Evolutionary conservation across 2,113 vertebrate genomes (phyloP), one percentile per base, ranked within the genome.

Genomic region (Micromys minutus): DNA sequence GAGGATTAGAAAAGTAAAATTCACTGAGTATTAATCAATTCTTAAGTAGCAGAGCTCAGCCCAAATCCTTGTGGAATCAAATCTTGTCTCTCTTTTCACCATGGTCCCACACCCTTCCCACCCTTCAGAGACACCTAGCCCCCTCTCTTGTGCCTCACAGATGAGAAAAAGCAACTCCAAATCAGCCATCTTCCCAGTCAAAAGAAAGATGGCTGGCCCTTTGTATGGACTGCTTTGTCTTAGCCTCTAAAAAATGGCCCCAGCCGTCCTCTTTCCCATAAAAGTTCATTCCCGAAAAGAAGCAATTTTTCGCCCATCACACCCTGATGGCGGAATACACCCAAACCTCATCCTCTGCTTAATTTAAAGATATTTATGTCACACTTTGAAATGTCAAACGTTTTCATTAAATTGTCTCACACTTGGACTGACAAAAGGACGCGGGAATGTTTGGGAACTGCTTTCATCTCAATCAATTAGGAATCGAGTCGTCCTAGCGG

Each of bases 401-500:
- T 91, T 97, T 95, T 95, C 97, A 96, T 96, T 97, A 98, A 97
- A 84, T 93, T 87, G 59, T 96, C 96, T 94, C 86, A 47, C 80
- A 88, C 95, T 92, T 45, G 45, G 96, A 89, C 95, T 55, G 19
- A 96, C 92, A 97, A 97, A 42, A 36, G 91, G 95, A 95, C 61
- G 24, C 39, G 0, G 0, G 89, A 72, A 93, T 85, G 94, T 91
- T 21, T 8, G 93, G 96, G 94, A 98, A 97, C 96, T 91, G 34
- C 96, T 98, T 98, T 85, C 94, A 98, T 98, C 98, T 98, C 98
- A 85, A 98, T 98, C 98, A 98, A 97, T 98, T 98, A 98, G 97
- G 97, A 98, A 97, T 93, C 97, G 97, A 98, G 97, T 93, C 75
- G 91, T 96, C 96, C 95, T 92, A 93, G 96, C 45, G 6, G 96